Conservation (phyloP, 64 coral and sea anemone species). For the Dendrophyllia cribrosa region DNA sequence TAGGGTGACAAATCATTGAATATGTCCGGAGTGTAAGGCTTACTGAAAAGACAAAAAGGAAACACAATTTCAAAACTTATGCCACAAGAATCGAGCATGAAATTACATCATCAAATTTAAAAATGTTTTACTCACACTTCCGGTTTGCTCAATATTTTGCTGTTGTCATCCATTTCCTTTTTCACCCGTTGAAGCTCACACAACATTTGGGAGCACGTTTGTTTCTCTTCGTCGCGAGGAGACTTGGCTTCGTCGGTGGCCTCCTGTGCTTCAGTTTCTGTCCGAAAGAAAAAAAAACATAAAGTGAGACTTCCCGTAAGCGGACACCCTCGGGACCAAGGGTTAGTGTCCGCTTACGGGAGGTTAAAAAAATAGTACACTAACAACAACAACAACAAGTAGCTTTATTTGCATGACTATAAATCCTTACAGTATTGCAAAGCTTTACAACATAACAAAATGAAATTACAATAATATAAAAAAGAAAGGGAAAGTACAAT, state of each 20-base stretch:
- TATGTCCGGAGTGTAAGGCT: constrained; percentile 79
- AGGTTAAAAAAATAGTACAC: too few species aligned
- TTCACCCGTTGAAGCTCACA: constrained; percentile 76
- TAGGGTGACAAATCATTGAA: constrained; percentile 83
- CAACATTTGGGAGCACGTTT: constrained; percentile 72
- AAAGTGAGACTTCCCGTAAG: too few species aligned
- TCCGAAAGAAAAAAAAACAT: neutral
- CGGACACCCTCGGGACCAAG: too few species aligned
- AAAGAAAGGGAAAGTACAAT: too few species aligned
- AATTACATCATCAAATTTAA: too few species aligned
- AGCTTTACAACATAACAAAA: too few species aligned
- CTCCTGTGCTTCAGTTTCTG: neutral
- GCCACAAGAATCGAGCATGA: too few species aligned
- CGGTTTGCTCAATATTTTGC: constrained; percentile 2
- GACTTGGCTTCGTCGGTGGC: neutral
- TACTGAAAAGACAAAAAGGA: constrained; percentile 24
- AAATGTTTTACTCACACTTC: constrained; percentile 69
- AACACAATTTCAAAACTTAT: neutral
- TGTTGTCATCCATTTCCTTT: constrained; percentile 78
- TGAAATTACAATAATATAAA: too few species aligned
- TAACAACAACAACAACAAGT: too few species aligned
- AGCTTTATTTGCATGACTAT: too few species aligned
- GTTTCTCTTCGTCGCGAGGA: neutral
- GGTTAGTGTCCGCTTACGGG: too few species aligned
- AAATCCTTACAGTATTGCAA: too few species aligned